phyloP scores from a whole-genome alignment of 64 coral and sea anemone species.

The Platygyra sinensis region DNA sequence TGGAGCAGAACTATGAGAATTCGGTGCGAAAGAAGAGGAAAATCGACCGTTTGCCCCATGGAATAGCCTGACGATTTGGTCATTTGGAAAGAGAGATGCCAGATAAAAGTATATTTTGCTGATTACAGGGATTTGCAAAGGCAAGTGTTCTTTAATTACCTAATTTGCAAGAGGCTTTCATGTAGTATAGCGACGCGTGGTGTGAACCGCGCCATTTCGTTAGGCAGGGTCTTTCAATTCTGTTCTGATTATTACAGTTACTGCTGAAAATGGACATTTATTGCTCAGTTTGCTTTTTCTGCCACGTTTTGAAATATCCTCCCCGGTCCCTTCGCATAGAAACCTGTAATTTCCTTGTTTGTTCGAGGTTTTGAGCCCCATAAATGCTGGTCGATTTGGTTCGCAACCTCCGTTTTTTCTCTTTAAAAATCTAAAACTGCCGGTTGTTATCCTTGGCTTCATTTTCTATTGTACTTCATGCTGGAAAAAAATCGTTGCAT shows the following conservation, averaged over 20 bases:
- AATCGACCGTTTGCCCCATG: slow-evolving; percentile 8
- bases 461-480: neutral
- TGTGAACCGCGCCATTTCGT: neutral
- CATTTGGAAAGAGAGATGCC: slow-evolving; percentile 10
- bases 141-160: neutral
- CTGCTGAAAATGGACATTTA: neutral
- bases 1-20: neutral
- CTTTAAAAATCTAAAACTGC: neutral
- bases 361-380: neutral
- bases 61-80: slow-evolving; percentile 9
- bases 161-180: slow-evolving; percentile 6
- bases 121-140: slow-evolving; percentile 20
- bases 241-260: neutral
- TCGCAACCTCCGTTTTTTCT: neutral
- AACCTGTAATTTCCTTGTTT: neutral
- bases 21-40: slow-evolving; percentile 9
- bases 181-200: neutral
- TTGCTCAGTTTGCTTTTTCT: neutral
- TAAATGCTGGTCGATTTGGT: neutral
- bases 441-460: neutral
- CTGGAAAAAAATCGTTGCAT: neutral
- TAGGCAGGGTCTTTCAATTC: slow-evolving; percentile 8
- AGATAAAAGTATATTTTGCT: slow-evolving; percentile 2
- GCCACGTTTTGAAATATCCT: neutral
- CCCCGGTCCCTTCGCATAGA: neutral